Evolutionary conservation across 2,113 vertebrate species (phyloP).

Genomic region (Poecile atricapillus): DNA sequence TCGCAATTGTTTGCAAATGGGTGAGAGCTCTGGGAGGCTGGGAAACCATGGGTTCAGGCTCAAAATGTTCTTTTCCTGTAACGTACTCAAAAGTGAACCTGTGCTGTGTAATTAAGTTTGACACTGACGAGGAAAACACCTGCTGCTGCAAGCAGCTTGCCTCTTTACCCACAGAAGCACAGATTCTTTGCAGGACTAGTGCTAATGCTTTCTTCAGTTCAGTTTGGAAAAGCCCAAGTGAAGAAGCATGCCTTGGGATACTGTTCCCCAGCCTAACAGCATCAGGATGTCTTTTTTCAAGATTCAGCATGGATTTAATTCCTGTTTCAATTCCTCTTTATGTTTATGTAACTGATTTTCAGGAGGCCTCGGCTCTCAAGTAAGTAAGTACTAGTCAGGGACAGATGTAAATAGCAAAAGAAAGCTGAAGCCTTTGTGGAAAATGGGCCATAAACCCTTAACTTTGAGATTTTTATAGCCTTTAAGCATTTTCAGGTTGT

Average conservation of each 20-base stretch:
- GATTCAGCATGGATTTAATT: not conserved
- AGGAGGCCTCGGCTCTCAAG: not conserved
- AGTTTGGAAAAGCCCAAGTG: not conserved
- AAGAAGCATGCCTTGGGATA: not conserved
- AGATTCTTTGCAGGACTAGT: not conserved
- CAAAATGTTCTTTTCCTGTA: constrained; percentile 20
- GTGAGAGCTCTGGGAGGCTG: constrained; percentile 21
- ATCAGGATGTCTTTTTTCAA: not conserved
- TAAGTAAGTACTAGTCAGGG: not conserved
- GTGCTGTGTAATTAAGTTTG: not conserved
- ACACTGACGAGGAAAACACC: not conserved
- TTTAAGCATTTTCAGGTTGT: not conserved
- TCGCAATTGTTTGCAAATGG: constrained; percentile 66
- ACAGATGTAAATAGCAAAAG: not conserved
- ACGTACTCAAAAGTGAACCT: not conserved
- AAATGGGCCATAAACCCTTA: not conserved
- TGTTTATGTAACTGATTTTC: not conserved
- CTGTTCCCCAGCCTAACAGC: not conserved
- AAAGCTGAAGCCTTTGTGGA: not conserved
- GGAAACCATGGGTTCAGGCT: not conserved
- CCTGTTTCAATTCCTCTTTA: not conserved
- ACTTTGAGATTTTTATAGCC: not conserved
- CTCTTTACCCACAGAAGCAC: not conserved
- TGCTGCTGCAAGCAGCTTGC: not conserved
- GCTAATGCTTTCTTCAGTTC: not conserved